These are phyloP conservation scores for Catocala nupta DNA, from an alignment of 2,888 invertebrate species.

Conservation along the genomic window DNA sequence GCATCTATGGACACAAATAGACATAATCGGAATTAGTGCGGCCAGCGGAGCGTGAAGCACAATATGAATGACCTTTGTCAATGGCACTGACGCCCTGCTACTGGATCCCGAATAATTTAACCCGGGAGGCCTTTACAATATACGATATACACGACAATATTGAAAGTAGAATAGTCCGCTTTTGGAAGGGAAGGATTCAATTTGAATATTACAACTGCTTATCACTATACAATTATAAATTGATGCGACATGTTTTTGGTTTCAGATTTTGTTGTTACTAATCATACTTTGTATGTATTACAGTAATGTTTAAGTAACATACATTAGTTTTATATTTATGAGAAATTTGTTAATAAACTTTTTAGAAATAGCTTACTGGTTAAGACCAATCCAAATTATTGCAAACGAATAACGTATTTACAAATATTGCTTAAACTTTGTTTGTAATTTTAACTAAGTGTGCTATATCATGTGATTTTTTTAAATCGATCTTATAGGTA, in stretches of 20 bases:
- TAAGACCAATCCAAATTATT: too few relatives aligned
- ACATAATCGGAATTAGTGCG: slow-evolving; percentile 78
- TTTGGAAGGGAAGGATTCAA: background rate
- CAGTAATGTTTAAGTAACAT: too few relatives aligned
- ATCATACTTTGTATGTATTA: too few relatives aligned
- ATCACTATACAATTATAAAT: background rate
- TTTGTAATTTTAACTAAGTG: too few relatives aligned
- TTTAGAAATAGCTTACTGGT: too few relatives aligned
- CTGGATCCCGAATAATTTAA: slow-evolving; percentile 70
- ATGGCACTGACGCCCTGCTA: slow-evolving; percentile 71
- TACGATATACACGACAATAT: slow-evolving; percentile 44
- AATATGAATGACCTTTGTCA: slow-evolving; percentile 85
- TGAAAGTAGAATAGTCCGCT: background rate
- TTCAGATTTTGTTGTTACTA: background rate
- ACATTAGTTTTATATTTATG: too few relatives aligned
- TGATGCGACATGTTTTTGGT: background rate
- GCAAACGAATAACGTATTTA: too few relatives aligned
- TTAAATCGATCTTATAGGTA: too few relatives aligned
- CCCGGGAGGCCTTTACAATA: slow-evolving; percentile 55
- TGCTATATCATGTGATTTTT: too few relatives aligned
- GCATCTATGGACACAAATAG: slow-evolving; percentile 57
- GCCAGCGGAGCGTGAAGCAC: slow-evolving; percentile 75
- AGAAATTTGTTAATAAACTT: too few relatives aligned
- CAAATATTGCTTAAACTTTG: too few relatives aligned
- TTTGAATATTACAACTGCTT: background rate